Base-by-base conservation (phyloP, 2,888 invertebrate genomes). In the Ophion slaviceki region DNA sequence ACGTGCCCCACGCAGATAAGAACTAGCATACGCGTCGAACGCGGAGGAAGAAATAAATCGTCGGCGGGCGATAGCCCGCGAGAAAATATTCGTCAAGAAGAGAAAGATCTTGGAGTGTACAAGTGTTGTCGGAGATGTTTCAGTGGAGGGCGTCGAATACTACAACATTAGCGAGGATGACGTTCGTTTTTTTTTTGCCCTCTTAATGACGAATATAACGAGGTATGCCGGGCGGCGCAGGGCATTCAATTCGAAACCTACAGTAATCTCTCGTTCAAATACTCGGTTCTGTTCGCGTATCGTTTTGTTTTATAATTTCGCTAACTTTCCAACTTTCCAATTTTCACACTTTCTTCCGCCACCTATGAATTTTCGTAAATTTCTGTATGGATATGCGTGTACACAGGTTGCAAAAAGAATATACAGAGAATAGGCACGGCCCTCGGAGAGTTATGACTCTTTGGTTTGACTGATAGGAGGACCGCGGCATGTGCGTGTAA, bases 41-140 rank as follows among this genome's bases (percentile, higher is more conserved):
- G 82, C 81, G 81, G 81, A 87, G 87, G 86, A 88, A 88, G 88
- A 85, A 88, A 88, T 87, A 88, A 88, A 88, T 88, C 85, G 86
- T 82, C 82, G 47, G 47, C 47, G 47, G 3, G 47, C 80, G 87
- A 88, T 87, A 88, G 85, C 85, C 80, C 80, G 78, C 80, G 78
- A 53, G 14, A 76, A 67, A 80, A 57, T 45, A 28, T 75, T 62
- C 40, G 75, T 72, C 59, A 72, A 82, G 62, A 66, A 62, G 77
- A 64, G 82, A 76, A 66, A 53, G 59, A 72, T 53, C 11, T 45
- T 11, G 24, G 40, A 67, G 75, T 76, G 14, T 24, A 57, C n/a
- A n/a, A 57, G 57, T 57, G 2, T 20, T 20, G 20, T n/a, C 24
- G 20, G 20, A n/a, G 61, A 64, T 64, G 24, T 64, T 8, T 28